Conservation (phyloP, 1,140 invertebrate species). For the Aphaenogaster floridana region DNA sequence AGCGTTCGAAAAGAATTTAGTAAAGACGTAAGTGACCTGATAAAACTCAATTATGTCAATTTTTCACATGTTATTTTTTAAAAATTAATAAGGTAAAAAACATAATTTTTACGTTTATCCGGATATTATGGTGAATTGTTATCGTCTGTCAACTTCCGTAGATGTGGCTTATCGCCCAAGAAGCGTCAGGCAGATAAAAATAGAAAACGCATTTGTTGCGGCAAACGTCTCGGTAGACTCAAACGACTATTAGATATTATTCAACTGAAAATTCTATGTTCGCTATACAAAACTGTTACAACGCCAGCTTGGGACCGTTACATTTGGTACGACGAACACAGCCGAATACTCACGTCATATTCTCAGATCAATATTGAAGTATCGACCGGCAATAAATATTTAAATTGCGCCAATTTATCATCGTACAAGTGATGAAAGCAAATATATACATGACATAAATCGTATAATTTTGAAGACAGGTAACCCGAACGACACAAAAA, state of each 20-base stretch:
- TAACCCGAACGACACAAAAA: background rate
- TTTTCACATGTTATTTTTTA: background rate
- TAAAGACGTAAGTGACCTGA: background rate
- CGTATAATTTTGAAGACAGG: background rate
- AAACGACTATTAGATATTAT: constrained; percentile 15
- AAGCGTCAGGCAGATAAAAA: constrained; percentile 14
- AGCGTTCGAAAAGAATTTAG: background rate
- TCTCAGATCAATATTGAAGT: constrained; percentile 24
- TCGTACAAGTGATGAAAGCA: background rate
- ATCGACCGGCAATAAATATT: constrained; percentile 9
- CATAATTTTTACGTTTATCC: constrained; percentile 4
- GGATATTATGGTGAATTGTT: background rate
- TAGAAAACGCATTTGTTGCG: background rate
- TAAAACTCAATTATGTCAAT: background rate
- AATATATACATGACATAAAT: background rate
- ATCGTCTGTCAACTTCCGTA: background rate
- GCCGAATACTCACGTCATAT: background rate
- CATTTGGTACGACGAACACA: background rate
- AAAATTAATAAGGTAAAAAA: background rate
- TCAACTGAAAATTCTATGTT: background rate
- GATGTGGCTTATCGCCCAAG: background rate
- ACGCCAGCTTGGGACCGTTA: background rate
- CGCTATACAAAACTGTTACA: background rate
- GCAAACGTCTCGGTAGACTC: background rate
- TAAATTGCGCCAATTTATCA: constrained; percentile 18